A percentile compares a stretch with the other conserved stretches of the same genome.
These are phyloP conservation scores for Chelonus insularis DNA, from an alignment of 1,140 invertebrate species.

Conservation along the genomic window DNA sequence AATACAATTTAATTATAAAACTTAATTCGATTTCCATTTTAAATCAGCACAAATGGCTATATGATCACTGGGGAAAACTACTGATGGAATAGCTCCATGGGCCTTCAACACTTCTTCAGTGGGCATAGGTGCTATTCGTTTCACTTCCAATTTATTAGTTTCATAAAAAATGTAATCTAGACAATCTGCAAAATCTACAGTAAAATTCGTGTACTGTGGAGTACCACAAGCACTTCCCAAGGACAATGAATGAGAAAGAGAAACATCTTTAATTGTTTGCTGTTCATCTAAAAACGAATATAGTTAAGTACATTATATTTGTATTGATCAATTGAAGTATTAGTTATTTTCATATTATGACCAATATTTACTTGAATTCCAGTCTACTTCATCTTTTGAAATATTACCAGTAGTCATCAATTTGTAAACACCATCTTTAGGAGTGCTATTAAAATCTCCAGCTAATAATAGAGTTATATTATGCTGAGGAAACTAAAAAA, in stretches of 20 bases:
- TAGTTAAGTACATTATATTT: conserved; percentile 8
- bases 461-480: conserved; percentile 71
- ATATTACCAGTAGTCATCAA: conserved; percentile 71
- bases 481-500: conserved; percentile 61
- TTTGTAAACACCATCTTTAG: conserved; percentile 78
- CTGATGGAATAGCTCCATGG: conserved; percentile 79
- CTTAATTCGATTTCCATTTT: conserved; percentile 64
- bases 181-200: conserved; percentile 79
- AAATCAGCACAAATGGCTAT: conserved; percentile 84
- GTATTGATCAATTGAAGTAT: no score
- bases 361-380: conserved; percentile 78
- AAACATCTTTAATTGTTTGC: conserved; percentile 67
- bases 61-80: conserved; percentile 91
- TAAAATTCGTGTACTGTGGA: conserved; percentile 84
- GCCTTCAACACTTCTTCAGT: conserved; percentile 71
- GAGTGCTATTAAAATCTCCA: conserved; percentile 86
- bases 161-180: conserved; percentile 93
- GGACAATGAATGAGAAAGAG: conserved; percentile 65
- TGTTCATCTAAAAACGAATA: conserved; percentile 63
- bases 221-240: conserved; percentile 76
- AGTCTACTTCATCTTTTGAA: conserved; percentile 68
- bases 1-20: no score
- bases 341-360: no score
- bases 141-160: conserved; percentile 65
- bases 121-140: conserved; percentile 77